Evolutionary conservation across 2,113 vertebrate genomes (phyloP).

Genomic region (Chamaetylas fuelleborni): DNA sequence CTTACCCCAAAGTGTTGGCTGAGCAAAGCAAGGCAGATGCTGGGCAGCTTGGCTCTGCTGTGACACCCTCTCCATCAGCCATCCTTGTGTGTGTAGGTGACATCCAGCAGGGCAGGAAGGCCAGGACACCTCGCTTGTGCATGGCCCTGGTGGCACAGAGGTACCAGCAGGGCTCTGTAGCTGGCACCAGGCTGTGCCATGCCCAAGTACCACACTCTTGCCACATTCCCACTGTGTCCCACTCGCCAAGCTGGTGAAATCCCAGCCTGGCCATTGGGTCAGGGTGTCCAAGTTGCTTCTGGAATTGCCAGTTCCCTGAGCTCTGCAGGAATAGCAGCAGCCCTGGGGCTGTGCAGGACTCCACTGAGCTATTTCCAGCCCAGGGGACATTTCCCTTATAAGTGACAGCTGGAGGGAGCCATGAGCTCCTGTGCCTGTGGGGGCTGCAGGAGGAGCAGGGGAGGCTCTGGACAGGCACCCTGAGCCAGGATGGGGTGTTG

Average conservation of each 20-base stretch:
- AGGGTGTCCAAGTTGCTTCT: neutral
- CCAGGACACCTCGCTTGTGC: rapidly evolving
- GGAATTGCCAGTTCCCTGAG: neutral
- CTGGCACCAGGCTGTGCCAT: neutral
- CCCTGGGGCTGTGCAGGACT: neutral
- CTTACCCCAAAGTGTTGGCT: neutral
- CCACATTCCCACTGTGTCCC: rapidly evolving
- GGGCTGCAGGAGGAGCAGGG: neutral
- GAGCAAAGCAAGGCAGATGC: neutral
- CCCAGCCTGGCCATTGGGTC: rapidly evolving
- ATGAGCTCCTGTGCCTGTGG: neutral
- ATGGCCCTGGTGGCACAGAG: neutral
- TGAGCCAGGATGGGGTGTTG: neutral
- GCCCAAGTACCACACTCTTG: rapidly evolving
- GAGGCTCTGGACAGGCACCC: neutral
- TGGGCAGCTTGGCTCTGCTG: rapidly evolving
- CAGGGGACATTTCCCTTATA: neutral
- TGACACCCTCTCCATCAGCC: neutral
- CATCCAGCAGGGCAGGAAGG: neutral
- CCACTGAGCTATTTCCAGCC: neutral
- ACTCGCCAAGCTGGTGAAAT: rapidly evolving
- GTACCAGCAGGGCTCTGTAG: neutral
- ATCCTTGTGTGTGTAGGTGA: neutral
- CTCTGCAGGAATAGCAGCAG: neutral
- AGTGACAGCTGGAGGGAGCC: neutral